Conservation (phyloP, 2,888 invertebrate species). For the Caenorhabditis parvicauda region DNA sequence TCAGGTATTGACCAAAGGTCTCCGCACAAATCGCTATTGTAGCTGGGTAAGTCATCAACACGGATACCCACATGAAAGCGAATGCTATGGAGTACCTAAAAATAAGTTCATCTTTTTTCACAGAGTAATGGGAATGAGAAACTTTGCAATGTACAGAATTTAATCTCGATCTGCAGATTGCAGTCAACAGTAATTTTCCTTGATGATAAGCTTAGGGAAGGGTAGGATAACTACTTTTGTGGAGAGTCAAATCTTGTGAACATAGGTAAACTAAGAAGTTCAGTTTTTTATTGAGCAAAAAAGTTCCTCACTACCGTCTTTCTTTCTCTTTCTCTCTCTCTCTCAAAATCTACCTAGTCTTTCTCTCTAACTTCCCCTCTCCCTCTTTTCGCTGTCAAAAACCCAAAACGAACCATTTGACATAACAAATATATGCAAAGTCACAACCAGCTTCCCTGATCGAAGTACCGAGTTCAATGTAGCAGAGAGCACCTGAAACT, state of each 20-base stretch:
- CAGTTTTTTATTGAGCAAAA: no score
- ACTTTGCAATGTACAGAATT: neutral
- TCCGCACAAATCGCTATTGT: conserved; percentile 60
- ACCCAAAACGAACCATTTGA: conserved; percentile 34
- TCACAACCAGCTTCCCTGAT: conserved; percentile 61
- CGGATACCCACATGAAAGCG: conserved; percentile 61
- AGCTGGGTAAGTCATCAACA: conserved; percentile 61
- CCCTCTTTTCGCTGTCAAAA: no score
- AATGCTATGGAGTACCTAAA: conserved; percentile 49
- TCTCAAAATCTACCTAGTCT: no score
- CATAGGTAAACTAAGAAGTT: no score
- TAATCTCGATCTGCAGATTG: neutral
- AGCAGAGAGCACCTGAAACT: conserved; percentile 56
- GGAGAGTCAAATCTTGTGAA: no score
- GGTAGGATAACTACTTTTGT: no score
- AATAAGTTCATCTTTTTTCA: neutral
- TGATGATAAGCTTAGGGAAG: no score
- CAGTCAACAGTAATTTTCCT: no score
- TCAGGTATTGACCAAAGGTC: conserved; percentile 58
- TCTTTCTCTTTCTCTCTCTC: no score
- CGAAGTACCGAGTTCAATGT: conserved; percentile 59
- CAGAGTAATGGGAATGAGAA: neutral
- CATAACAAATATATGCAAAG: conserved; percentile 59
- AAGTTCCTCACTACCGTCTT: no score
- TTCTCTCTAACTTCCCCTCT: no score